Evolutionary conservation across 2,797 vertebrate species (phyloP).

Genomic region (Acanthornis magna): DNA sequence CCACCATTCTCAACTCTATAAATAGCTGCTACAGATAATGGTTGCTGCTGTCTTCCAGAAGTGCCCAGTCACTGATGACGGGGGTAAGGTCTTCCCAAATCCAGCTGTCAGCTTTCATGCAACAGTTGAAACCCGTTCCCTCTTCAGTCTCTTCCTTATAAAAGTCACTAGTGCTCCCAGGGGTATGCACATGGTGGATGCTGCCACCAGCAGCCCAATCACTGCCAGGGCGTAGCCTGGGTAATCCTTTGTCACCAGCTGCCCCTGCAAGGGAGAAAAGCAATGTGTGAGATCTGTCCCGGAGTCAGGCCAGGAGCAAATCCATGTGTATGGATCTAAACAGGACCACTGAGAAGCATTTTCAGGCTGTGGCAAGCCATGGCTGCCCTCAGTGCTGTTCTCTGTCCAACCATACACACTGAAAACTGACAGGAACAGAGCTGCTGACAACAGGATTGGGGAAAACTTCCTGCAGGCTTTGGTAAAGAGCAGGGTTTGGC

Average conservation of each 20-base stretch:
- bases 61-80: not conserved
- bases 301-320: rapidly evolving
- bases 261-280: conserved; percentile 77
- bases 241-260: conserved; percentile 81
- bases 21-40: not conserved
- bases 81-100: not conserved
- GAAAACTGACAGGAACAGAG: not conserved
- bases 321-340: rapidly evolving
- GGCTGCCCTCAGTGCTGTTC: rapidly evolving
- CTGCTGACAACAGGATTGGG: not conserved
- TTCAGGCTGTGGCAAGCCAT: not conserved
- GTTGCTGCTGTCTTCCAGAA: conserved; percentile 40
- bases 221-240: conserved; percentile 78
- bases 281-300: rapidly evolving
- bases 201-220: conserved; percentile 83
- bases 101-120: conserved; percentile 9
- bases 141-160: conserved; percentile 63
- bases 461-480: not conserved
- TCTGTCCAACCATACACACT: rapidly evolving
- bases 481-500: not conserved
- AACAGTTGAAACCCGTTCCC: not conserved
- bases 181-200: conserved; percentile 84
- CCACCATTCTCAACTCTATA: not conserved
- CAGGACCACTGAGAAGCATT: rapidly evolving
- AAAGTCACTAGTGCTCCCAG: conserved; percentile 78